A percentile compares a stretch with the other conserved stretches of the same genome.
These are phyloP conservation scores for Nephrotoma flavescens DNA, from an alignment of 2,888 invertebrate species.

Conservation along the genomic window DNA sequence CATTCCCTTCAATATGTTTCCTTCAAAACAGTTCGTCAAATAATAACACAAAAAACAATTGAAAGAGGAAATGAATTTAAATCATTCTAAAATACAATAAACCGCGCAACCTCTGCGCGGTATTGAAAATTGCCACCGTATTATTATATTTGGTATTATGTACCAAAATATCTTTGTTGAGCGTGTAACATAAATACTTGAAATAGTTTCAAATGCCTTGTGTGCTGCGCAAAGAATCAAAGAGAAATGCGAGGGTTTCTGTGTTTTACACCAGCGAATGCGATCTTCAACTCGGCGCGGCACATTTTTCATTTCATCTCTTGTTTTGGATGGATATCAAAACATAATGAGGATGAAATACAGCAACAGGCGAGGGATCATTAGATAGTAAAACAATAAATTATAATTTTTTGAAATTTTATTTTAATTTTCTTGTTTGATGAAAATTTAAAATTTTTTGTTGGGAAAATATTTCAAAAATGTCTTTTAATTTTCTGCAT, in stretches of 20 bases:
- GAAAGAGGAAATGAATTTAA: too few relatives aligned
- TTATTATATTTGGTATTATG: too few relatives aligned
- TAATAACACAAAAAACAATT: too few relatives aligned
- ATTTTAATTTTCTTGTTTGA: not conserved
- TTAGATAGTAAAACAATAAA: not conserved
- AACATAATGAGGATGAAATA: not conserved
- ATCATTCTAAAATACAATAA: too few relatives aligned
- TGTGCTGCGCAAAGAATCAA: not conserved
- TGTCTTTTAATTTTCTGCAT: not conserved
- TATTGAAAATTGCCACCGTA: not conserved
- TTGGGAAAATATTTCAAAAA: not conserved
- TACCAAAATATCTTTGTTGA: not conserved
- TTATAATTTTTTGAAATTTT: not conserved
- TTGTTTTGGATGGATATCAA: not conserved
- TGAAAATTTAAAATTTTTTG: not conserved
- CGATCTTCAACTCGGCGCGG: not conserved
- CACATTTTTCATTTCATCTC: not conserved
- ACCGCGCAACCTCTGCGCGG: not conserved
- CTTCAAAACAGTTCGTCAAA: too few relatives aligned
- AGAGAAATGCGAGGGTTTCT: not conserved
- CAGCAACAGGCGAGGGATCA: not conserved
- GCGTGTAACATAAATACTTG: not conserved
- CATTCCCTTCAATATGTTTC: too few relatives aligned
- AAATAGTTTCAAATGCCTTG: not conserved
- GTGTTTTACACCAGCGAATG: not conserved